phyloP scores from a whole-genome alignment of 2,113 vertebrate genomes.

The Pterocles gutturalis region DNA sequence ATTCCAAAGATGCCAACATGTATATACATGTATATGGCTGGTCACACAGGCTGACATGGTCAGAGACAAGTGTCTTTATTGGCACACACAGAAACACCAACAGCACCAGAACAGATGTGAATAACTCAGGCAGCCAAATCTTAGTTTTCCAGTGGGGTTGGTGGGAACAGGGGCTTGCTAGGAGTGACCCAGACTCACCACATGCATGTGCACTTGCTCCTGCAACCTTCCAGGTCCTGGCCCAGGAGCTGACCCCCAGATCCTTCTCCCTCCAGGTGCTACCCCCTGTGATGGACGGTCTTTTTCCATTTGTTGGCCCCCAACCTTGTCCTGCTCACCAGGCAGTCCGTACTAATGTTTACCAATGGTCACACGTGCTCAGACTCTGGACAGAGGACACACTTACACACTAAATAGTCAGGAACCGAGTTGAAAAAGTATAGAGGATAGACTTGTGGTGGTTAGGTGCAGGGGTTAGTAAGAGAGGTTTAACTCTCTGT shows the following conservation, averaged over 20 bases:
- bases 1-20: neutral
- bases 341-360: neutral
- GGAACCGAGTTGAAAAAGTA: neutral
- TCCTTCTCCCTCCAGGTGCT: neutral
- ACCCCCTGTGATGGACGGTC: neutral
- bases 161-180: neutral
- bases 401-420: neutral
- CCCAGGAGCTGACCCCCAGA: neutral
- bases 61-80: neutral
- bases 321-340: neutral
- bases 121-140: neutral
- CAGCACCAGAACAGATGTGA: neutral
- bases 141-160: neutral
- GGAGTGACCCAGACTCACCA: neutral
- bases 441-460: neutral
- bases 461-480: neutral
- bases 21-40: fast-evolving
- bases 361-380: neutral
- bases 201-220: fast-evolving
- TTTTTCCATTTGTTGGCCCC: neutral
- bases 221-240: neutral
- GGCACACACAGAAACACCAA: neutral
- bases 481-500: neutral
- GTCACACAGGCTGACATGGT: too few species aligned
- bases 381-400: neutral